Evolutionary conservation across 2,797 vertebrate genomes (phyloP).

Genomic region (Capromys pilorides): DNA sequence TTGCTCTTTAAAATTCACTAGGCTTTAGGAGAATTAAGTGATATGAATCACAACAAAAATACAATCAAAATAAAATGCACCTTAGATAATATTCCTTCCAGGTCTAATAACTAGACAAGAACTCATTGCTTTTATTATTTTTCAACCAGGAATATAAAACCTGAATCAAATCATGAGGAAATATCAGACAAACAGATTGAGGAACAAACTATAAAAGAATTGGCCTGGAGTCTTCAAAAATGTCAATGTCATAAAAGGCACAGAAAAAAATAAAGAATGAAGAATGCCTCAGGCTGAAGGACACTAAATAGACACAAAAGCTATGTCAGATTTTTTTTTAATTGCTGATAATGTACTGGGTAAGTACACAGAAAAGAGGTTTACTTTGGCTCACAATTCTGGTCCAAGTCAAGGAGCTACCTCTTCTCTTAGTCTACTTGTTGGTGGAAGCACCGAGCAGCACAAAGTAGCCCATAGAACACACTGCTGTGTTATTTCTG

Average conservation of each 20-base stretch:
- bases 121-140: background rate
- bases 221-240: background rate
- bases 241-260: background rate
- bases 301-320: background rate
- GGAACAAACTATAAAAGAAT: background rate
- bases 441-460: no score
- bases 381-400: background rate
- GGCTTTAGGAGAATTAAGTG: background rate
- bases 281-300: background rate
- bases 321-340: background rate
- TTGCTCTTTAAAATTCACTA: conserved; percentile 17
- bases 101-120: background rate
- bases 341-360: background rate
- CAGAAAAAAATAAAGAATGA: background rate
- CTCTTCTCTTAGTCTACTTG: background rate
- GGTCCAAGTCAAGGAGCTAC: background rate
- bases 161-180: conserved; percentile 31
- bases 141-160: conserved; percentile 32
- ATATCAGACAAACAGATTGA: background rate
- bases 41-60: conserved; percentile 17
- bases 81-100: background rate
- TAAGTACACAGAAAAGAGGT: background rate
- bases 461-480: accelerated
- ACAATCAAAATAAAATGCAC: conserved; percentile 31
- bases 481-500: background rate